Percentiles rank a stretch among this genome's conserved stretches.
These are phyloP conservation scores for Mesorhabditis sp. DNA, from an alignment of 2,888 invertebrate species.

Conservation along the genomic window DNA sequence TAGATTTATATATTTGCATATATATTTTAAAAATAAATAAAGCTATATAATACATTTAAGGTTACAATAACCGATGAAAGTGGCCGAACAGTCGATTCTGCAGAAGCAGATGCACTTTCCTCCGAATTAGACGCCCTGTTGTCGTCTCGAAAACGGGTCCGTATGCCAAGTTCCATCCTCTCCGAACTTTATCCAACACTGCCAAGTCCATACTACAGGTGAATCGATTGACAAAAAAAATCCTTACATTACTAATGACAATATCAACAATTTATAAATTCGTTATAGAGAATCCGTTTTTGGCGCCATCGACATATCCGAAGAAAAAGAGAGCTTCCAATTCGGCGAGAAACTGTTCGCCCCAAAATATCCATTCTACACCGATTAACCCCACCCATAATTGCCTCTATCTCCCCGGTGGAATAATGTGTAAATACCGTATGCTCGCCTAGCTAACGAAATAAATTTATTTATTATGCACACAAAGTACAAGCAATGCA, in stretches of 20 bases:
- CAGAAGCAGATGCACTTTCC: slow-evolving; percentile 29
- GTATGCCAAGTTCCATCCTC: slow-evolving; percentile 56
- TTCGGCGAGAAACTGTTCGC: slow-evolving; percentile 52
- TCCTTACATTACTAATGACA: not conserved
- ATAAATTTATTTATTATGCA: too few species aligned
- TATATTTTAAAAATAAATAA: too few species aligned
- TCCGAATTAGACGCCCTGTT: slow-evolving; percentile 46
- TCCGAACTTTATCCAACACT: slow-evolving; percentile 56
- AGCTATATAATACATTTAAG: slow-evolving; percentile 13
- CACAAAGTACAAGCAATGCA: too few species aligned
- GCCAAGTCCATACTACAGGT: slow-evolving; percentile 56
- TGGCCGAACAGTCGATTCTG: slow-evolving; percentile 35
- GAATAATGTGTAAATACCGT: too few species aligned
- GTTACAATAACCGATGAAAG: slow-evolving; percentile 49
- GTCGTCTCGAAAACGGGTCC: slow-evolving; percentile 49
- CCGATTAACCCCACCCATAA: slow-evolving; percentile 22
- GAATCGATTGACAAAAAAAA: not conserved
- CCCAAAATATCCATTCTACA: slow-evolving; percentile 58
- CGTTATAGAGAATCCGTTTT: slow-evolving; percentile 50
- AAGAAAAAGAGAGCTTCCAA: slow-evolving; percentile 53
- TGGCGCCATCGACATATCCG: slow-evolving; percentile 51
- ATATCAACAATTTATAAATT: too few species aligned
- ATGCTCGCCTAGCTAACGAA: too few species aligned
- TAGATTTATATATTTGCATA: too few species aligned
- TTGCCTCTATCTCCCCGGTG: too few species aligned